Evolutionary conservation across 2,113 vertebrate genomes (phyloP), one percentile per base, ranked within the genome.

Genomic region (Peucedramus taeniatus): DNA sequence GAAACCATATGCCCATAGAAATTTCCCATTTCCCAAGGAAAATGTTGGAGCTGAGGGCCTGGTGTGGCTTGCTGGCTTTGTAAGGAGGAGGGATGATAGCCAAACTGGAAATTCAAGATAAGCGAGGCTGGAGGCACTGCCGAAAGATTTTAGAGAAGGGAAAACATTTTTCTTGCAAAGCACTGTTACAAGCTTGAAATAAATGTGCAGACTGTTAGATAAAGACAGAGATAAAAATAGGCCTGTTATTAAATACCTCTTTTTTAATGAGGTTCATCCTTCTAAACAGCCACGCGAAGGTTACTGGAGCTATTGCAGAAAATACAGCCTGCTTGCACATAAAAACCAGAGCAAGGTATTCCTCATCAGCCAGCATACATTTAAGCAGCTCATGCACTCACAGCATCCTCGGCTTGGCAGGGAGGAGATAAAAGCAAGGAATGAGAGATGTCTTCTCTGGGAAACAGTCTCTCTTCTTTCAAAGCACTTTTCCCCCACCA

Each of bases 181-280:
- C 68, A 56, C 82, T 50, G 39, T 63, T 92, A 96, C 68, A 90
- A 83, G 88, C 92, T 85, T 92, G 68, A 95, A 95, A 95, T 92
- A 93, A 95, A 93, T 74, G 86, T 5, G 13, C 84, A 93, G 81
- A 89, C 70, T 50, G 71, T 53, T 90, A 83, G 94, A 96, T 96
- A 95, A 93, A 96, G 92, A 92, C 95, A 93, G 86, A 90, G 94
- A 94, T 95, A 93, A 95, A 96, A 95, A 94, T 47, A 97, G 86
- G 82, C 54, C 83, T 6, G 23, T 86, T 97, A 92, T 94, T 97
- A 96, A 95, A 96, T 94, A 96, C 89, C 86, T 93, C 83, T 92
- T 70, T 79, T 90, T 95, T 96, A 96, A 96, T 50, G 71, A 96
- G 90, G 63, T 92, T 96, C 96, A 95, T 95, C 92, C 79, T 92